phyloP scores from a whole-genome alignment of 1,140 invertebrate species.

The Luehdorfia chinensis region DNA sequence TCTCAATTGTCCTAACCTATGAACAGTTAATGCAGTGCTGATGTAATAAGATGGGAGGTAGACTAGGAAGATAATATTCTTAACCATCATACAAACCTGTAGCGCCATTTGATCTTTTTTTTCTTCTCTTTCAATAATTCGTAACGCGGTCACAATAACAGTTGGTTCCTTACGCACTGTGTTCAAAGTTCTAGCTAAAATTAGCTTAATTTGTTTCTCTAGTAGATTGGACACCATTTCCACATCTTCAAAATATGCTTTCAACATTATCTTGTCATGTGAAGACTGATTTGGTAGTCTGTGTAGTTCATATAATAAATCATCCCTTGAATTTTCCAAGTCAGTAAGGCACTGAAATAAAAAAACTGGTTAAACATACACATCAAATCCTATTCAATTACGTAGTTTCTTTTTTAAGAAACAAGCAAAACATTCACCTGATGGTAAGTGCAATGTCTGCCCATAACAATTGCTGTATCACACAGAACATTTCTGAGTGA shows the following conservation, averaged over 20 bases:
- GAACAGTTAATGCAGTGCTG: too few species aligned
- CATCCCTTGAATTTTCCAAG: slow-evolving; percentile 97
- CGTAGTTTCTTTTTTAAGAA: too few species aligned
- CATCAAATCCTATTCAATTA: too few species aligned
- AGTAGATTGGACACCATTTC: slow-evolving; percentile 93
- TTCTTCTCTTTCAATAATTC: slow-evolving; percentile 98
- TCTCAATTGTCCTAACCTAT: too few species aligned
- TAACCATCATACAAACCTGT: slow-evolving; percentile 65
- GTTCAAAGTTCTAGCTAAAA: slow-evolving; percentile 93
- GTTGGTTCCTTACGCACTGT: slow-evolving; percentile 97
- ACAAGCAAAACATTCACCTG: too few species aligned
- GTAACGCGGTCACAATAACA: slow-evolving; percentile 95
- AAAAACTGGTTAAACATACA: too few species aligned
- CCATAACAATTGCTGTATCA: too few species aligned
- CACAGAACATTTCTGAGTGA: too few species aligned
- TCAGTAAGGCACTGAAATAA: slow-evolving; percentile 89
- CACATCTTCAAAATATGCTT: slow-evolving; percentile 97
- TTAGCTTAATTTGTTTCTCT: slow-evolving; percentile 93
- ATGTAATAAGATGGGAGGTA: too few species aligned
- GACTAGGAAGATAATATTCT: not conserved
- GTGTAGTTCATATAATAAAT: slow-evolving; percentile 95
- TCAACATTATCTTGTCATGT: slow-evolving; percentile 93
- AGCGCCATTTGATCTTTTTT: slow-evolving; percentile 90
- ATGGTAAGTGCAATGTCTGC: too few species aligned
- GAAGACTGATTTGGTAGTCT: slow-evolving; percentile 94